Conservation (phyloP, 2,797 vertebrate genomes). For the Pelobates cultripes region DNA sequence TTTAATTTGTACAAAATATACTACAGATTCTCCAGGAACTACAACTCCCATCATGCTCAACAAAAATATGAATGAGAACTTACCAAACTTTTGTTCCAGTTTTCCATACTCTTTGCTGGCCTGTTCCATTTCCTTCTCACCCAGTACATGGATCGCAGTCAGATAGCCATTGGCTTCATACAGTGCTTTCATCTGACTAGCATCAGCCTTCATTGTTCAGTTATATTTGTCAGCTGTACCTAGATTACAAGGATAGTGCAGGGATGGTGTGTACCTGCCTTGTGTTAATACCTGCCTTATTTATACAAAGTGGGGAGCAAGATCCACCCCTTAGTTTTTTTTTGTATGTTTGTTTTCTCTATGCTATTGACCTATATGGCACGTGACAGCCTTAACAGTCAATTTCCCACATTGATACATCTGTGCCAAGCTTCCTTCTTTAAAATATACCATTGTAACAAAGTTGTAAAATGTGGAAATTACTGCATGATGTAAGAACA, state of each 20-base stretch:
- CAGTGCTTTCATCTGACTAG: constrained; percentile 53
- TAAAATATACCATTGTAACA: too few relatives aligned
- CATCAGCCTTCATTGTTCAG: constrained; percentile 32
- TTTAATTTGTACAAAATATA: too few relatives aligned
- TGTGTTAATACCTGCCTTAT: not conserved
- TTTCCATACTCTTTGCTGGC: constrained; percentile 67
- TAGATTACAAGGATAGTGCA: not conserved
- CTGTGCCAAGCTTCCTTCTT: too few relatives aligned
- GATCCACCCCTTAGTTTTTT: not conserved
- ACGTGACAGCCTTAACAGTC: too few relatives aligned
- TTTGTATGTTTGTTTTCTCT: too few relatives aligned
- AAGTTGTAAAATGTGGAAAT: too few relatives aligned
- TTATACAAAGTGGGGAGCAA: not conserved
- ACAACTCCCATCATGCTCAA: not conserved
- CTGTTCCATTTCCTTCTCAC: constrained; percentile 66
- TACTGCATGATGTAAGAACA: too few relatives aligned
- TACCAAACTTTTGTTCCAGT: constrained; percentile 77
- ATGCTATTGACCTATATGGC: too few relatives aligned
- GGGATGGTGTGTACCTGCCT: constrained; percentile 3
- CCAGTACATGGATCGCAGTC: constrained; percentile 67
- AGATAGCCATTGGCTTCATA: constrained; percentile 75
- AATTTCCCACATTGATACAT: too few relatives aligned
- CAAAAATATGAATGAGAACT: constrained; percentile 42
- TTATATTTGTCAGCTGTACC: not conserved
- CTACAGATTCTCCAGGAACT: not conserved